Conservation (phyloP, 2,888 invertebrate genomes). For the Junonia oenone region DNA sequence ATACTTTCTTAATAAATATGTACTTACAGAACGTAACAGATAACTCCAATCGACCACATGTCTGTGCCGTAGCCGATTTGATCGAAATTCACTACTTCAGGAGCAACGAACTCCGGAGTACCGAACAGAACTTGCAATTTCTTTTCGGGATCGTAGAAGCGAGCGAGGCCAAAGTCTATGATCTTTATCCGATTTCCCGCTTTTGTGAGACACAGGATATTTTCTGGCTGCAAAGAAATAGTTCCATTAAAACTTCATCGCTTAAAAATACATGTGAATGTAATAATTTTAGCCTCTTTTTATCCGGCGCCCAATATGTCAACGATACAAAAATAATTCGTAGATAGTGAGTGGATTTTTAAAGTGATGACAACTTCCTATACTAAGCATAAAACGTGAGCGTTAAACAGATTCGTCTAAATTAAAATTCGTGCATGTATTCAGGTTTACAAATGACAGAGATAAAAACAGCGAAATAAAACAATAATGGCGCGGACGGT, state of each 20-base stretch:
- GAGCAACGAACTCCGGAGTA: constrained; percentile 99
- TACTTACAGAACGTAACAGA: constrained; percentile 98
- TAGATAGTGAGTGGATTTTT: not conserved
- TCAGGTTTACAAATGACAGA: constrained; percentile 21
- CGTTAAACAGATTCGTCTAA: constrained; percentile 6
- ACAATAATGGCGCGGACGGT: constrained; percentile 35
- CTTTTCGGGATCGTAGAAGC: constrained; percentile 94
- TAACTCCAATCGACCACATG: constrained; percentile 99
- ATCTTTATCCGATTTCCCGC: constrained; percentile 99
- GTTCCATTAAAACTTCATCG: not conserved
- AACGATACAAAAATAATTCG: not conserved
- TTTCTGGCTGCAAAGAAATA: constrained; percentile 89
- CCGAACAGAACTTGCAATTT: constrained; percentile 96
- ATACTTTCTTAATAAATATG: not conserved
- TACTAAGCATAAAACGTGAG: constrained; percentile 1
- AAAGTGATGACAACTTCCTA: not conserved
- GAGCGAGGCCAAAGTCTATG: constrained; percentile 98
- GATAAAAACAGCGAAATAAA: constrained; percentile 36
- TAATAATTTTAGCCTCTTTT: not conserved
- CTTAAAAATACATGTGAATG: not conserved
- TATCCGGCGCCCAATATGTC: not conserved
- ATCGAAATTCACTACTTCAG: constrained; percentile 99
- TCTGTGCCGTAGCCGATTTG: constrained; percentile 97
- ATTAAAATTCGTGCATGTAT: constrained; percentile 8
- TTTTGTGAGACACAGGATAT: constrained; percentile 96